Conservation (phyloP, 2,797 vertebrate species). For the Sylvia borin region DNA sequence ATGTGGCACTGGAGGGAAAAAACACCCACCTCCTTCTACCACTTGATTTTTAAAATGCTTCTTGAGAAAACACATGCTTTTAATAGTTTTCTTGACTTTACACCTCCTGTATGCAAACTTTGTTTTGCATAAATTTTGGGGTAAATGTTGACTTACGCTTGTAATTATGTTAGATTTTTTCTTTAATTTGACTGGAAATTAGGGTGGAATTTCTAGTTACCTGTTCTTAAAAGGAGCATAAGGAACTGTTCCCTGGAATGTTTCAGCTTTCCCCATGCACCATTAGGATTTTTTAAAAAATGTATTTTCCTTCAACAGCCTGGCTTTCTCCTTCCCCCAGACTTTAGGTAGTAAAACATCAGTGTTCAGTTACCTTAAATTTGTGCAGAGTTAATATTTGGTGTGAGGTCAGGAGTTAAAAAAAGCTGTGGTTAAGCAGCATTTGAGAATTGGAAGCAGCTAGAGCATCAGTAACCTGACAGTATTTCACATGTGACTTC, state of each 20-base stretch:
- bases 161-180: not conserved
- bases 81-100: not conserved
- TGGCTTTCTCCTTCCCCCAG: not conserved
- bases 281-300: fast-evolving
- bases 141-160: not conserved
- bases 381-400: not conserved
- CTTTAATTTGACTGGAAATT: not conserved
- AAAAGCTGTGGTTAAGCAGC: not conserved
- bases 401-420: not conserved
- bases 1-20: not conserved
- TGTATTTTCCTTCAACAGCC: not conserved
- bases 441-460: not conserved
- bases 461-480: not conserved
- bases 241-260: not conserved
- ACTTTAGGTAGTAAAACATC: not conserved
- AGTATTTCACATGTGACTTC: not conserved
- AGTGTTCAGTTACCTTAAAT: not conserved
- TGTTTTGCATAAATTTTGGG: not conserved
- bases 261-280: not conserved
- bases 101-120: not conserved
- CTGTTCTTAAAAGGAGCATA: not conserved
- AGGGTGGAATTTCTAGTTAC: not conserved
- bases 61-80: not conserved
- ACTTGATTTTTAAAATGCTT: not conserved
- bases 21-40: not conserved